A percentile compares a stretch with the other conserved stretches of the same genome.
Conservation (phyloP, 2,113 vertebrate species). For the Sitta europaea region DNA sequence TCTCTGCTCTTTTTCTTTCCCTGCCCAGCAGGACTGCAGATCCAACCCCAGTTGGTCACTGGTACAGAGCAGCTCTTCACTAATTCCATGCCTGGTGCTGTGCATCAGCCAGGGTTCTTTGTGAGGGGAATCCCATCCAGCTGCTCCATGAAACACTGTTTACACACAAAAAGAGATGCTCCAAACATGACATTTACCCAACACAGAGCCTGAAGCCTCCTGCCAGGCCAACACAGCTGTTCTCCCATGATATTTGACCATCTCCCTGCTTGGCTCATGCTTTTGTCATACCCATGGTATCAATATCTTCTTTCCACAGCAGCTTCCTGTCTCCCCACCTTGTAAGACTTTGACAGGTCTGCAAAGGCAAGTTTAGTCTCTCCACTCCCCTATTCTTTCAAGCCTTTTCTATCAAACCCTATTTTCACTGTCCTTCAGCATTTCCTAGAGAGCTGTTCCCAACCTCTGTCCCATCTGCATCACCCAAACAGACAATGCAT, state of each 20-base stretch:
- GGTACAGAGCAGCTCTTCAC: neutral
- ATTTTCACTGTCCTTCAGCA: neutral
- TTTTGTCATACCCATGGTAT: neutral
- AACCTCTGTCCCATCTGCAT: neutral
- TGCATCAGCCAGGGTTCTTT: neutral
- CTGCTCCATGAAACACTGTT: neutral
- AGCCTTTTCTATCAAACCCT: neutral
- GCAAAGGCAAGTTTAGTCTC: neutral
- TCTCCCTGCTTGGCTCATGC: neutral
- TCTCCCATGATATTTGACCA: neutral
- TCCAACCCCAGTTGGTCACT: too few relatives aligned
- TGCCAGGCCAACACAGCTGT: fast-evolving
- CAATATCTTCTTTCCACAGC: neutral
- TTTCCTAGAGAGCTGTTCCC: neutral
- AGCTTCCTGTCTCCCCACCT: neutral
- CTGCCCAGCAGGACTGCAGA: neutral
- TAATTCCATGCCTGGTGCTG: neutral
- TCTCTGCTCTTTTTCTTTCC: neutral
- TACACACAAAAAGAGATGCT: neutral
- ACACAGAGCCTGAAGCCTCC: neutral
- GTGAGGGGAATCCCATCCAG: neutral
- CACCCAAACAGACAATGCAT: neutral
- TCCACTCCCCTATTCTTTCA: neutral
- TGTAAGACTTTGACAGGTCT: neutral
- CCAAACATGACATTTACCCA: neutral